Evolutionary conservation across 2,113 vertebrate genomes (phyloP), one percentile per base, ranked within the genome.

Genomic region (Lathamus discolor): DNA sequence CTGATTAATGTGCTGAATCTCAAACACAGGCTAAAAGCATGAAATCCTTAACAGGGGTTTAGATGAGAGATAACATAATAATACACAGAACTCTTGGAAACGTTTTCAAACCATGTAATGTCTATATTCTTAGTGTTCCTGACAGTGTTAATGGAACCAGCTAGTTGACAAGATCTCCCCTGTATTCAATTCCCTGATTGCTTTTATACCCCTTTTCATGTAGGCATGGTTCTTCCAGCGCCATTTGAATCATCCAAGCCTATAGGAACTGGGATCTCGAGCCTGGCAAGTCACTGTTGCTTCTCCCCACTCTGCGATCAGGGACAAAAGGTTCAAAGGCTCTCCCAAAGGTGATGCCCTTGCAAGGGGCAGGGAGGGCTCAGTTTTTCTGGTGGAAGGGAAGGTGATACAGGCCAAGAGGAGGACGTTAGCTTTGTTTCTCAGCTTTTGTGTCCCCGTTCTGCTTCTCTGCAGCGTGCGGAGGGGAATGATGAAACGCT

Each of bases 21-120:
- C 95, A 96, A 96, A 95, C 93, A 96, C 81, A 44, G 83, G 77
- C 97, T 97, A 94, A 97, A 90, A 97, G 96, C 96, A 97, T 97
- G 96, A 97, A 97, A 97, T 96, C 97, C 93, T 77, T 96, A 96
- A 97, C 95, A 97, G 97, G 83, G 96, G 90, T 96, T 96, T 96
- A 97, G 97, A 97, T 97, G 80, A 94, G 90, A 94, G 95, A 97
- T 97, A 97, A 39, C 80, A 16, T 97, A 97, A 97, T 96, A 93
- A 86, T 87, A 97, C 93, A 96, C 97, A 96, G 96, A 96, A 93
- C 97, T 94, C 97, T 97, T 88, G 90, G 95, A 97, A 96, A 94
- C 81, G 51, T 72, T 97, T 96, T 97, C 96, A 96, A 97, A 93
- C 95, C 95, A 75, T 95, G 96, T 95, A 95, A 97, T 91, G 89